Percentiles rank a stretch among this genome's conserved stretches.
Conservation (phyloP, 2,797 vertebrate species). For the Sebastolobus altivelis region DNA sequence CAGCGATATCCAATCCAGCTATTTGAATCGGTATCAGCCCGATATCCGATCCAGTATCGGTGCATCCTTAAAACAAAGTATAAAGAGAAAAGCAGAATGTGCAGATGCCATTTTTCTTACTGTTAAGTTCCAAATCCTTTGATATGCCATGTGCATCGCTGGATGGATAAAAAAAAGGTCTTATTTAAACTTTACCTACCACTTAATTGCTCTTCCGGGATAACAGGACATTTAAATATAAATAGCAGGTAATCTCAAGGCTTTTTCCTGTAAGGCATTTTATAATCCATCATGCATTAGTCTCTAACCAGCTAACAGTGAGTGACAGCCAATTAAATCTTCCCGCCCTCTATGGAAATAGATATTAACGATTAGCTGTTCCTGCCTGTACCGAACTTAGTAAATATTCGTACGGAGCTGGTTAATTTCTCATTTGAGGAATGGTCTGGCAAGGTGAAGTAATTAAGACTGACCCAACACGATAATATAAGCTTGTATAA, state of each 20-base stretch:
- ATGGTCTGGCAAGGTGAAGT: background rate
- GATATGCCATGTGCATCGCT: background rate
- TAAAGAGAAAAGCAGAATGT: background rate
- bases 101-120: background rate
- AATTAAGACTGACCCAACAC: constrained; percentile 38
- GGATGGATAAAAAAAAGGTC: background rate
- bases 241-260: background rate
- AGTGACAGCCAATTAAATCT: constrained; percentile 39
- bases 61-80: background rate
- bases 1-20: too few species aligned
- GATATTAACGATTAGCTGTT: constrained; percentile 16
- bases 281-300: constrained; percentile 3
- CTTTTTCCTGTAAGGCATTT: background rate
- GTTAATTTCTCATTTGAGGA: background rate
- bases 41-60: too few species aligned
- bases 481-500: constrained; percentile 20
- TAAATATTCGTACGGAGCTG: background rate
- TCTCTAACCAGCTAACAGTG: background rate
- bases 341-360: constrained; percentile 7
- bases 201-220: background rate
- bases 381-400: background rate
- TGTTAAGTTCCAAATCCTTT: background rate
- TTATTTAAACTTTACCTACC: background rate
- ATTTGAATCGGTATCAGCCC: too few species aligned
- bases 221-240: background rate